Base-by-base conservation (phyloP, 2,888 invertebrate species). In the Metacarcinus magister region DNA sequence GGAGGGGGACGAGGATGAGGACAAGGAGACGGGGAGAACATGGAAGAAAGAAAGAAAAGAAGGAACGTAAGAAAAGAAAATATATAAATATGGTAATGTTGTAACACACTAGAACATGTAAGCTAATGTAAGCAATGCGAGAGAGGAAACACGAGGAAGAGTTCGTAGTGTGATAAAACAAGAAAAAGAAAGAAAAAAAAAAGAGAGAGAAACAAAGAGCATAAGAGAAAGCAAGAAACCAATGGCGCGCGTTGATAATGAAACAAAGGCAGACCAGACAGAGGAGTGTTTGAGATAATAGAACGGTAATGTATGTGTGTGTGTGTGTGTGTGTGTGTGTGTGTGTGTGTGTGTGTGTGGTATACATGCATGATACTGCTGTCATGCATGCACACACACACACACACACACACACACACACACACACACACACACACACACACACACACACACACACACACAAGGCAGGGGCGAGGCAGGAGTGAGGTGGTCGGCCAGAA, bases 331-430 rank as follows among this genome's bases (percentile, higher is more conserved):
- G 19, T 67, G n/a, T 67, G 67, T 67, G 67, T 67, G 60, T 60
- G 60, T 60, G 60, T 60, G 19, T 60, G 75, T 75, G 75, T n/a
- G 75, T 75, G 28, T 75, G 75, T n/a, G 28, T 75, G 75, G n/a
- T 75, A 75, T 7, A 75, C 75, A 75, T 75, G 75, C 75, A 75
- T 75, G 75, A 75, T 75, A 75, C 75, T n/a, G n/a, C 28, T 7
- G n/a, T 75, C 75, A 75, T 75, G 75, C 75, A 75, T n/a, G 5
- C 75, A 75, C 75, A 75, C 75, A 75, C 28, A 75, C 75, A 75
- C 75, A 75, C 75, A 75, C 28, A 75, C 75, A 75, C 75, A 75
- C 75, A 75, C 28, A 75, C 75, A 75, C 75, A 75, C 75, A 67
- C n/a, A 67, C 67, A 67, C 67, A 67, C n/a, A 10, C n/a, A 60